Evolutionary conservation across 1,140 invertebrate genomes (phyloP).

Genomic region (Melanaphis sacchari): DNA sequence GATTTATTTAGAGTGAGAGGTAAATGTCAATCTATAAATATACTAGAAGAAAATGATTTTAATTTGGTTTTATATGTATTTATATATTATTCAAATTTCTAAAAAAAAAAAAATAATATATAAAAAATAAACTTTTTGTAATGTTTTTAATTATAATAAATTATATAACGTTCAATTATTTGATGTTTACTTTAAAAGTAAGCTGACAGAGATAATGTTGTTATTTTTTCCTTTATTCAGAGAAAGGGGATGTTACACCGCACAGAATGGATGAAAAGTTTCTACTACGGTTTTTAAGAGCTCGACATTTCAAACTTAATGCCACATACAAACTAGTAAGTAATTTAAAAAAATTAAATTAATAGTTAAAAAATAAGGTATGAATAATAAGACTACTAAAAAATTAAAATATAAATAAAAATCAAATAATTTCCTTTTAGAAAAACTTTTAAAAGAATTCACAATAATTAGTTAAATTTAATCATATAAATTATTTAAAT

Average conservation of each 20-base stretch:
- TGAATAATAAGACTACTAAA: neutral
- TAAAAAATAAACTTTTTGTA: neutral
- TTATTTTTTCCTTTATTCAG: conserved; percentile 65
- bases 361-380: neutral
- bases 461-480: neutral
- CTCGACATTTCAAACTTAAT: conserved; percentile 80
- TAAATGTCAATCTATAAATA: neutral
- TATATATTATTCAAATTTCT: neutral
- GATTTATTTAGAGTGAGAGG: neutral
- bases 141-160: neutral
- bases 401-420: neutral
- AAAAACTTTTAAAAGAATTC: neutral
- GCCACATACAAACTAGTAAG: conserved; percentile 81
- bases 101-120: neutral
- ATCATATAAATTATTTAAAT: neutral
- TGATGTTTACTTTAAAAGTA: neutral
- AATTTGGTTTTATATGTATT: neutral
- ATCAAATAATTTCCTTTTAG: neutral
- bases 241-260: conserved; percentile 75
- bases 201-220: neutral
- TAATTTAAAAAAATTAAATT: conserved; percentile 50
- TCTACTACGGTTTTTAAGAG: conserved; percentile 81
- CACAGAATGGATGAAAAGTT: conserved; percentile 83
- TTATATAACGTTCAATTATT: neutral
- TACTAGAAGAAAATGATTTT: neutral